Evolutionary conservation across 2,797 vertebrate genomes (phyloP).

Genomic region (Artibeus lituratus): DNA sequence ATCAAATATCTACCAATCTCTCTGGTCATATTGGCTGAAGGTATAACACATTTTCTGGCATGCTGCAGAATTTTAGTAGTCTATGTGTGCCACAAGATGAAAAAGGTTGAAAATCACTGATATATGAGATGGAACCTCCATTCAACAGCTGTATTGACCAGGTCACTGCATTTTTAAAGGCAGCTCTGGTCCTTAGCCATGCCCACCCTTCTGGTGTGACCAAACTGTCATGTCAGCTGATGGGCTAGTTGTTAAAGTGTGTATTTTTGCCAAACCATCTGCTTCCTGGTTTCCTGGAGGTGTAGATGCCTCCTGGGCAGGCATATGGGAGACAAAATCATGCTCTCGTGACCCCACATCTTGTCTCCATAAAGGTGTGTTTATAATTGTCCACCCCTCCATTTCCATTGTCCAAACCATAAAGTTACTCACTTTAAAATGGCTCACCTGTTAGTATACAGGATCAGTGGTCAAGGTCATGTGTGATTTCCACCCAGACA

Average conservation of each 20-base stretch:
- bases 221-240: neutral
- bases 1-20: neutral
- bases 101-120: neutral
- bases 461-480: neutral
- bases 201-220: neutral
- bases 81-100: neutral
- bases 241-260: neutral
- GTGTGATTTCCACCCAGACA: neutral
- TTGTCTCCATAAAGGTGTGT: neutral
- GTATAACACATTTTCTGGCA: neutral
- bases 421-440: neutral
- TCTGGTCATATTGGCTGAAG: neutral
- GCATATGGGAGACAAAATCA: neutral
- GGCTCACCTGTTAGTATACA: neutral
- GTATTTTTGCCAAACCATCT: no score
- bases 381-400: neutral
- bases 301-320: no score
- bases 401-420: neutral
- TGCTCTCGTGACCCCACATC: neutral
- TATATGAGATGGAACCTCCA: neutral
- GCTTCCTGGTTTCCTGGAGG: neutral
- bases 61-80: neutral
- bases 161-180: neutral
- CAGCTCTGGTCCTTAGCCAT: neutral
- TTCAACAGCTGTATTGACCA: neutral